Evolutionary conservation across 2,888 invertebrate genomes (phyloP).

Genomic region (Vannuccia rotundouncinata): DNA sequence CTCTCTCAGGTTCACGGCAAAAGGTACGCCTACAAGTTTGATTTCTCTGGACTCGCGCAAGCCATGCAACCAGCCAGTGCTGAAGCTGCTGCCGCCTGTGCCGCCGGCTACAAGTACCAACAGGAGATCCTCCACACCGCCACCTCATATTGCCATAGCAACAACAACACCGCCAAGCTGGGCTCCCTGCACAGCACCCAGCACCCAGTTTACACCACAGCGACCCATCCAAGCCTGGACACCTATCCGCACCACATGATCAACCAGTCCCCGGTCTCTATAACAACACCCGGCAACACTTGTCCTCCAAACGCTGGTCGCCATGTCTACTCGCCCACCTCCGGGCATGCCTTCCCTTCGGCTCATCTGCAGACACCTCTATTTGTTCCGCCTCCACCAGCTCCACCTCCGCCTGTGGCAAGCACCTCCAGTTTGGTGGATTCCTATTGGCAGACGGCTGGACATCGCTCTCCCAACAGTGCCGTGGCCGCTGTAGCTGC

Average conservation of each 20-base stretch:
- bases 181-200: background rate
- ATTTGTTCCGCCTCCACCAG: background rate
- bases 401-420: background rate
- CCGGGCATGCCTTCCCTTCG: background rate
- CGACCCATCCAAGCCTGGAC: background rate
- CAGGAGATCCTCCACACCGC: constrained; percentile 17
- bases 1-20: constrained; percentile 45
- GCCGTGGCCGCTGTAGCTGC: background rate
- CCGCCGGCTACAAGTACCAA: constrained; percentile 59
- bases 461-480: background rate
- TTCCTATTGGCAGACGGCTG: background rate
- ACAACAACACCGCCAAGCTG: background rate
- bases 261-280: background rate
- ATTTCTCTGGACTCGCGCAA: constrained; percentile 69
- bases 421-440: background rate
- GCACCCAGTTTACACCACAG: background rate
- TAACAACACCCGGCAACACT: background rate
- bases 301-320: background rate
- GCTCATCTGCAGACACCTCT: constrained; percentile 6
- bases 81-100: constrained; percentile 67
- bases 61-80: constrained; percentile 81
- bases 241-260: background rate
- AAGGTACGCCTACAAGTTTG: constrained; percentile 50
- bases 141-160: background rate
- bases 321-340: background rate